These are phyloP conservation scores for Branchinecta lindahli DNA, from an alignment of 1,140 invertebrate genomes.

Conservation along the genomic window DNA sequence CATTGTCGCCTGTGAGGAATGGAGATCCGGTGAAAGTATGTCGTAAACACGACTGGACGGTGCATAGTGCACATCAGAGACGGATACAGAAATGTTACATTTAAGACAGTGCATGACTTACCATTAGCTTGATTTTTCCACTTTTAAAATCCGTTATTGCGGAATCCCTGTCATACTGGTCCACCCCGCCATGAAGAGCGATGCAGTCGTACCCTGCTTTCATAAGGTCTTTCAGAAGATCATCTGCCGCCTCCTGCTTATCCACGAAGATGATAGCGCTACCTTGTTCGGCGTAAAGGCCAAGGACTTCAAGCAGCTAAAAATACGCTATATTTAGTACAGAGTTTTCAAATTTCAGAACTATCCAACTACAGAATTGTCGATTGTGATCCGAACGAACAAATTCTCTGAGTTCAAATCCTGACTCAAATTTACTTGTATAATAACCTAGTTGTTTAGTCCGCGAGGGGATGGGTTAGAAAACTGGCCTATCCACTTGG, in stretches of 20 bases:
- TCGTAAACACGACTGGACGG: neutral
- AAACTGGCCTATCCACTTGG: too few relatives aligned
- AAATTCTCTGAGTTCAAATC: too few relatives aligned
- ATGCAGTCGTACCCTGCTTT: constrained; percentile 90
- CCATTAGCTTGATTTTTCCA: constrained; percentile 54
- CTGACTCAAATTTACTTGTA: too few relatives aligned
- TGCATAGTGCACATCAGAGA: neutral
- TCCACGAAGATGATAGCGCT: constrained; percentile 96
- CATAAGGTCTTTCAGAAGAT: constrained; percentile 85
- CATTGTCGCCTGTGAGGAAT: neutral
- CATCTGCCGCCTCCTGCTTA: constrained; percentile 95
- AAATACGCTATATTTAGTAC: neutral
- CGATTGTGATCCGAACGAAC: too few relatives aligned
- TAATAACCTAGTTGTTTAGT: too few relatives aligned
- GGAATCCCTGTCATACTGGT: constrained; percentile 96
- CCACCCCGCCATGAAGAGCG: constrained; percentile 95
- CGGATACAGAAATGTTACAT: too few relatives aligned
- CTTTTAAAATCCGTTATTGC: constrained; percentile 96
- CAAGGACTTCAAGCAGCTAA: constrained; percentile 75
- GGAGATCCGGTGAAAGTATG: neutral
- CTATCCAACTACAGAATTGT: too few relatives aligned
- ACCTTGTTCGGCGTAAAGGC: constrained; percentile 82
- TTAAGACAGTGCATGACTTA: constrained; percentile 25
- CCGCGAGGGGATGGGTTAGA: too few relatives aligned
- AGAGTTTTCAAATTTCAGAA: too few relatives aligned